Evolutionary conservation across 1,140 invertebrate species (phyloP).

Genomic region (Psilanteris sp.): DNA sequence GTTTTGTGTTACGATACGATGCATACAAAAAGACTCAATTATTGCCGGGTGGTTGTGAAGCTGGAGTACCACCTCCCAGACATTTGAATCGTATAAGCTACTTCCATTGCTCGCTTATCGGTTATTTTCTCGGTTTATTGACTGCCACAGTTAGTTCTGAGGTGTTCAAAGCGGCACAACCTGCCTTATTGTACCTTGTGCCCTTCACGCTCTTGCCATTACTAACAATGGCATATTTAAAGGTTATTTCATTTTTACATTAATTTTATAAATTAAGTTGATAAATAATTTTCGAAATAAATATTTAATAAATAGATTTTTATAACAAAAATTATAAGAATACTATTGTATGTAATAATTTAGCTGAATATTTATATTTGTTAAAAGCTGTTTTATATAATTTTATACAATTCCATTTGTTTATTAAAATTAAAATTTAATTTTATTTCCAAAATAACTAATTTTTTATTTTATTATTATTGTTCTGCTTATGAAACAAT

Average conservation of each 20-base stretch:
- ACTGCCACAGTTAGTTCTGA: slow-evolving; percentile 98
- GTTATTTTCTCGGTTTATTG: slow-evolving; percentile 97
- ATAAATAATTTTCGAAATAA: too few relatives aligned
- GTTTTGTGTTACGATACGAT: slow-evolving; percentile 97
- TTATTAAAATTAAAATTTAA: too few relatives aligned
- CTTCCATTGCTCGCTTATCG: slow-evolving; percentile 98
- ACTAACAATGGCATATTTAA: slow-evolving; percentile 97
- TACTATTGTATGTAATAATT: too few relatives aligned
- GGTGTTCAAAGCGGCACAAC: slow-evolving; percentile 98
- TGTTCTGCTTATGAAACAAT: too few relatives aligned
- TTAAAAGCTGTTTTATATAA: too few relatives aligned
- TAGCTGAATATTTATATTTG: too few relatives aligned
- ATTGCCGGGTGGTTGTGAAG: slow-evolving; percentile 85
- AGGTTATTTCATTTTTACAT: slow-evolving; percentile 82
- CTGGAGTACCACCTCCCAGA: slow-evolving; percentile 88
- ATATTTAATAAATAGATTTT: too few relatives aligned
- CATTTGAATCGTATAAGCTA: slow-evolving; percentile 87
- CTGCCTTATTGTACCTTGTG: slow-evolving; percentile 96
- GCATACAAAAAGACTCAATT: slow-evolving; percentile 95
- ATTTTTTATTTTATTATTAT: too few relatives aligned
- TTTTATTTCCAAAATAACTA: too few relatives aligned
- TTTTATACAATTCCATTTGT: too few relatives aligned
- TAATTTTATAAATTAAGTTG: too few relatives aligned
- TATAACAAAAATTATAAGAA: too few relatives aligned
- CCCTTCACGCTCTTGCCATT: slow-evolving; percentile 97